phyloP scores from a whole-genome alignment of 2,113 vertebrate genomes.

The Amphilophus citrinellus region DNA sequence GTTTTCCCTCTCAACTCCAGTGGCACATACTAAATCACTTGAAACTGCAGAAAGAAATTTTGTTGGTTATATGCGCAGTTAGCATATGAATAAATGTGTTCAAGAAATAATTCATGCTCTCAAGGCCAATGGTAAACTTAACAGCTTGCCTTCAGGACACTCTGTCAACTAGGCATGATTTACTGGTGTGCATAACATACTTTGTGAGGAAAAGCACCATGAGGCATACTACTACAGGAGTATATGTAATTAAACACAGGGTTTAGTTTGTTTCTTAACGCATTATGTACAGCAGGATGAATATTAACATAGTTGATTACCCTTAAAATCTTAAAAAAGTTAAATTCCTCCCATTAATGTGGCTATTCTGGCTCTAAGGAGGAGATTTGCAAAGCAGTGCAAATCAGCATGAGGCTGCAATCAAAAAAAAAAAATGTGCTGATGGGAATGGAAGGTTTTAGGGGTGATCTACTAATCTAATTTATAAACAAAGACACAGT shows the following conservation, averaged over 20 bases:
- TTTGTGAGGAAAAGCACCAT: background rate
- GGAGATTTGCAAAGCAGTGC: background rate
- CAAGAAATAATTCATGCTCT: conserved; percentile 13
- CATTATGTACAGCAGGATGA: background rate
- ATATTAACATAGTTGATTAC: background rate
- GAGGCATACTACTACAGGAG: background rate
- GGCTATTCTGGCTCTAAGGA: background rate
- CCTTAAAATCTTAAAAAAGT: background rate
- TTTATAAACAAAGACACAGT: background rate
- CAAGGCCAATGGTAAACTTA: background rate
- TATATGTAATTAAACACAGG: background rate
- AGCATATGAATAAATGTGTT: background rate
- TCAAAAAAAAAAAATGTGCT: background rate
- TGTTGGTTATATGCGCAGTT: background rate
- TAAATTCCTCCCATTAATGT: background rate
- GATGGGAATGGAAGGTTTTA: background rate
- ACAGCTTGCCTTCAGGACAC: conserved; percentile 22
- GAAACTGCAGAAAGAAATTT: background rate
- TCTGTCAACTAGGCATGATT: conserved; percentile 11
- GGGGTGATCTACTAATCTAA: background rate
- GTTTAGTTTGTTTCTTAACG: background rate
- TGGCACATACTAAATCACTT: conserved; percentile 15
- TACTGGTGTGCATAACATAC: background rate
- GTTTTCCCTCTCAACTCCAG: background rate
- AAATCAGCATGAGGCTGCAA: background rate